Conservation (phyloP, 2,888 invertebrate species). For the Leptopterna dolabrata region DNA sequence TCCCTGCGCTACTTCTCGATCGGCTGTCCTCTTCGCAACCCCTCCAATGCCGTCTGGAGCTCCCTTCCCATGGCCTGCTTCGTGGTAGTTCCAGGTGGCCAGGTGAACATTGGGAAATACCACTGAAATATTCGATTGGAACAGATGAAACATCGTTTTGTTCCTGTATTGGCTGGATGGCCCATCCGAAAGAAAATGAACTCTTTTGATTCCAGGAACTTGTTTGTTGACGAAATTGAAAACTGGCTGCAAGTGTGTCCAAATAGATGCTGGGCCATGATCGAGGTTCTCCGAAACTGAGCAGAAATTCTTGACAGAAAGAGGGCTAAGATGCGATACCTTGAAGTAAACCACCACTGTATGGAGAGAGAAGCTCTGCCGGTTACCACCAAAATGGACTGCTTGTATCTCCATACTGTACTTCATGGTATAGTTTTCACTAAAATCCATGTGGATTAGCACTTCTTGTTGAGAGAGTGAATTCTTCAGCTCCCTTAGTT, state of each 20-base stretch:
- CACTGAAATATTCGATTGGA: not conserved
- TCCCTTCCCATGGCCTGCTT: not conserved
- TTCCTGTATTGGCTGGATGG: slow-evolving; percentile 66
- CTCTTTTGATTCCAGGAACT: slow-evolving; percentile 52
- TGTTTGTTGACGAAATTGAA: not conserved
- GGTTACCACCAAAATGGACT: slow-evolving; percentile 60
- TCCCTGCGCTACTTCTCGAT: not conserved
- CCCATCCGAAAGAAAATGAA: slow-evolving; percentile 65
- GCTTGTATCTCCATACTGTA: not conserved
- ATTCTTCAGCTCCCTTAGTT: not conserved
- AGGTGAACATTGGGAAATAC: not conserved
- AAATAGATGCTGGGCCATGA: slow-evolving; percentile 23
- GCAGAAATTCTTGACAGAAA: not conserved
- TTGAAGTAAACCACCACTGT: slow-evolving; percentile 22
- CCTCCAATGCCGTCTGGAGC: not conserved
- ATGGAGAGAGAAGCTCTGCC: slow-evolving; percentile 62
- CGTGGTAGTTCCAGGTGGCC: not conserved
- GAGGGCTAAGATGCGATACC: not conserved
- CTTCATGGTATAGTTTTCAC: no score
- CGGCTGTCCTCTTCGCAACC: not conserved
- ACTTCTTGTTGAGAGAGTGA: not conserved
- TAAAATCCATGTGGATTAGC: not conserved
- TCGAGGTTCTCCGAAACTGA: not conserved
- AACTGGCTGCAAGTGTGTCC: slow-evolving; percentile 25
- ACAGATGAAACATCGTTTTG: slow-evolving; percentile 65